These are phyloP conservation scores for Cryptomyrus ogoouensis DNA, from an alignment of 2,113 vertebrate species.

Conservation along the genomic window DNA sequence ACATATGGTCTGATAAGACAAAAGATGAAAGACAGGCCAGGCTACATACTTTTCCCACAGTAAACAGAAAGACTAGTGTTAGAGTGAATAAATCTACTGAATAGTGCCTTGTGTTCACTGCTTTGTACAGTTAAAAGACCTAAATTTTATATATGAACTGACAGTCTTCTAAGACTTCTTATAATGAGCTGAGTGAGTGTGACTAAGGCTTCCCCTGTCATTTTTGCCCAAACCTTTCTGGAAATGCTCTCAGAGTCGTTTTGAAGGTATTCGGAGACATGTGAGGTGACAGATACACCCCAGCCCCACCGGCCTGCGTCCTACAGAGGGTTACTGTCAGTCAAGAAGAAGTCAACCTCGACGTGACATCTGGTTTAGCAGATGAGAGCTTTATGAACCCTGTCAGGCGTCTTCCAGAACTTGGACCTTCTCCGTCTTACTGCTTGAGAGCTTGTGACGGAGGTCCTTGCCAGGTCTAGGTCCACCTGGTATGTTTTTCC, in stretches of 20 bases:
- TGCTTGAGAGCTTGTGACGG: background rate
- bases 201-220: background rate
- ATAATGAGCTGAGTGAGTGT: background rate
- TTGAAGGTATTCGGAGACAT: background rate
- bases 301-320: background rate
- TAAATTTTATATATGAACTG: background rate
- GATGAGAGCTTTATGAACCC: slow-evolving; percentile 13
- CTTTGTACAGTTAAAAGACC: background rate
- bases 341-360: slow-evolving; percentile 14
- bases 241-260: background rate
- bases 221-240: background rate
- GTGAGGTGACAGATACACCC: background rate
- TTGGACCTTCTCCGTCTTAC: background rate
- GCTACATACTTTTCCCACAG: slow-evolving; percentile 11
- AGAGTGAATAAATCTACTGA: background rate
- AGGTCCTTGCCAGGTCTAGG: background rate
- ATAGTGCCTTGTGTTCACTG: background rate
- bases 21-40: background rate
- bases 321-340: slow-evolving; percentile 12
- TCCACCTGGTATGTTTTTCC: background rate
- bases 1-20: background rate
- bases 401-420: background rate
- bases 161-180: background rate
- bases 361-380: slow-evolving; percentile 15
- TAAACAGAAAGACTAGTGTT: background rate